Evolutionary conservation across 2,797 vertebrate species (phyloP).

Genomic region (Channallabes apus): DNA sequence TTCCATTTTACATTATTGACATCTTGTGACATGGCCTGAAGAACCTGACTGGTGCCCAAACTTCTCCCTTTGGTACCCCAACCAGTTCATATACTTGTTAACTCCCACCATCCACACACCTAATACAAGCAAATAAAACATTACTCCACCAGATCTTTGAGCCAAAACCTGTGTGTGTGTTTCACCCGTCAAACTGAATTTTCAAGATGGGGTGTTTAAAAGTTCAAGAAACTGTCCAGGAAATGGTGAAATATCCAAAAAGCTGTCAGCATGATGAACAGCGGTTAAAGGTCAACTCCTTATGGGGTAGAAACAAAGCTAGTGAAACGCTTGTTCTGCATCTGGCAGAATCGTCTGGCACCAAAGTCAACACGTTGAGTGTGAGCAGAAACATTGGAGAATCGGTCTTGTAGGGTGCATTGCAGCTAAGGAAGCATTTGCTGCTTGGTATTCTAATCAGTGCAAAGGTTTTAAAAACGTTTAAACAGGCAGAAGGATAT

Average conservation of each 20-base stretch:
- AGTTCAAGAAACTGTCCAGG: constrained; percentile 18
- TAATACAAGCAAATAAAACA: neutral
- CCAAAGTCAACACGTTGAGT: neutral
- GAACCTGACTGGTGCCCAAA: neutral
- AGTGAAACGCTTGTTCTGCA: constrained; percentile 24
- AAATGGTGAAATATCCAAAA: constrained; percentile 11
- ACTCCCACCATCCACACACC: neutral
- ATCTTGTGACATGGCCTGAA: neutral
- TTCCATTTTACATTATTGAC: neutral
- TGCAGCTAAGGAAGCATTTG: neutral
- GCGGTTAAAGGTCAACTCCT: constrained; percentile 25
- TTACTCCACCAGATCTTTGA: neutral
- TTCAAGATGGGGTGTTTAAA: constrained; percentile 18
- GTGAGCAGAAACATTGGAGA: neutral
- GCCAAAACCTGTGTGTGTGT: neutral
- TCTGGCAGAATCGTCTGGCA: constrained; percentile 27
- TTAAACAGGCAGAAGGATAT: neutral
- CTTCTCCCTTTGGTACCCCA: neutral
- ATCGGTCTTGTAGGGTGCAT: neutral
- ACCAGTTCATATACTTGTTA: neutral
- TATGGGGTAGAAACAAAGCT: constrained; percentile 27
- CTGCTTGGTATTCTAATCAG: neutral
- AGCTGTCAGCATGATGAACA: constrained; percentile 23
- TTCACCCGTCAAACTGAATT: constrained; percentile 4
- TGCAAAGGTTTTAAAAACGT: neutral